Conservation (phyloP, 1,140 invertebrate genomes). For the Aculops lycopersici region DNA sequence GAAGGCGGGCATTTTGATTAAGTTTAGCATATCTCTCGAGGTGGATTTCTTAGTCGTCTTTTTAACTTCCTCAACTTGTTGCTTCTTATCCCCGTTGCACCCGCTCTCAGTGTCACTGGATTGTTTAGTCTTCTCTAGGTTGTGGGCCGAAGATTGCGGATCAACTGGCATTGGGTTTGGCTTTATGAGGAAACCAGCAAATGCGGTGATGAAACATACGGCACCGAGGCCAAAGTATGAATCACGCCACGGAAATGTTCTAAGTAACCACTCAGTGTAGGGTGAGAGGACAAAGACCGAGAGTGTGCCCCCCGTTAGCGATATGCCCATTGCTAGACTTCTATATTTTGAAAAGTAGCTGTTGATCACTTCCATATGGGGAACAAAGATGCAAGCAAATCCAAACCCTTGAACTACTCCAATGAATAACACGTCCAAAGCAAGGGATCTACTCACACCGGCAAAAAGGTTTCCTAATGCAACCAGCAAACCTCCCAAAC, state of each 20-base stretch:
- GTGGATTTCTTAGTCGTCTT: neutral
- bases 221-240: neutral
- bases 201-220: neutral
- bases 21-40: neutral
- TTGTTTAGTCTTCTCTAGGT: no score
- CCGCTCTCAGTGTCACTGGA: neutral
- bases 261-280: neutral
- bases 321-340: neutral
- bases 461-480: neutral
- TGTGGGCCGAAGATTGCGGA: no score
- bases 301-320: neutral
- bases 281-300: neutral
- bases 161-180: no score
- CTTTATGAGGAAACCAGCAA: neutral
- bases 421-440: neutral
- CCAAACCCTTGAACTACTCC: neutral
- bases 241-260: neutral
- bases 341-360: neutral
- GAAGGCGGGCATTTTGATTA: slow-evolving; percentile 5
- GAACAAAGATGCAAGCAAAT: neutral
- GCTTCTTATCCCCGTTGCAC: neutral
- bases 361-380: neutral
- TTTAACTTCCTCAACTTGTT: neutral
- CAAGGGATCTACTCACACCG: neutral
- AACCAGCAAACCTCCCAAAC: no score